Conservation (phyloP, 1,140 invertebrate species). For the Hyposmocoma kahamanoa region DNA sequence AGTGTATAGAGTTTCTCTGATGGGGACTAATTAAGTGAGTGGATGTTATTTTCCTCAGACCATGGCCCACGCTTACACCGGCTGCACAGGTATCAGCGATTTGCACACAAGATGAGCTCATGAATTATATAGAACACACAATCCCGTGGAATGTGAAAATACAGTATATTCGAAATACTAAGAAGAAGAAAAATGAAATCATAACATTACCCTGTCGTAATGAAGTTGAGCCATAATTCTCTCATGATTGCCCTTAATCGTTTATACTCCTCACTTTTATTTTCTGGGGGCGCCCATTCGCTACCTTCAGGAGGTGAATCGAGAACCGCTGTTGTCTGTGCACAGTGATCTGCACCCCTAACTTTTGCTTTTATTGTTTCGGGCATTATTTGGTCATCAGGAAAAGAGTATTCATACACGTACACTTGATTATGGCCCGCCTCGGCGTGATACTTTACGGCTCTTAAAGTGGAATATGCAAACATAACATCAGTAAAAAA, state of each 20-base stretch:
- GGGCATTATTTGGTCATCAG: slow-evolving; percentile 15
- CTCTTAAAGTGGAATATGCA: slow-evolving; percentile 20
- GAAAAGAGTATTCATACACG: slow-evolving; percentile 34
- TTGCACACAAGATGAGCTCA: too few relatives aligned
- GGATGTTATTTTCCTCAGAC: too few relatives aligned
- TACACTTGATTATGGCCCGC: slow-evolving; percentile 30
- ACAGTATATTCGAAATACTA: too few relatives aligned
- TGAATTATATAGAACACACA: too few relatives aligned
- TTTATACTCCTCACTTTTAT: slow-evolving; percentile 8
- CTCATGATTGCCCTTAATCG: slow-evolving; percentile 7
- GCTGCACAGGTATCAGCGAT: too few relatives aligned
- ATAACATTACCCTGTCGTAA: slow-evolving; percentile 16
- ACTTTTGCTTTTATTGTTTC: slow-evolving; percentile 17
- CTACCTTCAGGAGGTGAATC: too few relatives aligned
- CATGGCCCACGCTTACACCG: too few relatives aligned
- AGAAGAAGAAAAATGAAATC: not conserved
- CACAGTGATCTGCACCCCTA: slow-evolving; percentile 23
- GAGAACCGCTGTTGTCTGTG: slow-evolving; percentile 16
- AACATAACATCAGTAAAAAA: slow-evolving; percentile 32
- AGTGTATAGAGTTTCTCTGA: too few relatives aligned
- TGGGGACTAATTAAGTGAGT: too few relatives aligned
- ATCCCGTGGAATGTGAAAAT: too few relatives aligned
- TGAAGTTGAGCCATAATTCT: slow-evolving; percentile 18
- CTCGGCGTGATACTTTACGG: slow-evolving; percentile 22
- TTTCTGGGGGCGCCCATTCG: too few relatives aligned